phyloP scores from a whole-genome alignment of 1,140 invertebrate genomes.

The Cyrtorhinus lividipennis region DNA sequence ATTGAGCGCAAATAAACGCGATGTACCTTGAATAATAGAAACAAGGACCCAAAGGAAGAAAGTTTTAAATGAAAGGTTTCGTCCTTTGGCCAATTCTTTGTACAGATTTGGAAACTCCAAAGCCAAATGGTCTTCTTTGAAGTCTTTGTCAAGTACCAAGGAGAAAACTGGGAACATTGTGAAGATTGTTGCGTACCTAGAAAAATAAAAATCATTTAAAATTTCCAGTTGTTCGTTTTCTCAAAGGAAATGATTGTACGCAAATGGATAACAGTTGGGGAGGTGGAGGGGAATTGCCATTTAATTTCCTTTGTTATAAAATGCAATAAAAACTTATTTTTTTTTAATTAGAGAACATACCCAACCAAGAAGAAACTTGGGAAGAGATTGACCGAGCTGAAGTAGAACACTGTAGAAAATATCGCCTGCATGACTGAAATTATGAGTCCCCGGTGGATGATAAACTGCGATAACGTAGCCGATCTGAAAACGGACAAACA shows the following conservation, averaged over 20 bases:
- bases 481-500: conserved; percentile 85
- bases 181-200: conserved; percentile 77
- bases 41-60: conserved; percentile 99
- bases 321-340: no score
- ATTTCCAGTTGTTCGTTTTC: neutral
- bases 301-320: no score
- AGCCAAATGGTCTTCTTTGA: conserved; percentile 70
- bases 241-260: no score
- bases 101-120: conserved; percentile 95
- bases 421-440: conserved; percentile 98
- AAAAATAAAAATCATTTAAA: neutral
- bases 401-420: conserved; percentile 97
- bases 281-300: no score
- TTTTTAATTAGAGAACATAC: no score
- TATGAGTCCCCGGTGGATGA: conserved; percentile 95
- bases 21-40: conserved; percentile 97
- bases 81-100: conserved; percentile 89
- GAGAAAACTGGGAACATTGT: conserved; percentile 97
- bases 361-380: conserved; percentile 98
- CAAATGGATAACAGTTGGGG: no score
- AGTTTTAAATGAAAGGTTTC: conserved; percentile 86
- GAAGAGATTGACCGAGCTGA: conserved; percentile 92
- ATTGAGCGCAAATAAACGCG: no score
- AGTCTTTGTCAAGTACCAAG: conserved; percentile 88
- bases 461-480: conserved; percentile 72